Evolutionary conservation across 2,113 vertebrate species (phyloP).

Genomic region (Copsychus sechellarum): DNA sequence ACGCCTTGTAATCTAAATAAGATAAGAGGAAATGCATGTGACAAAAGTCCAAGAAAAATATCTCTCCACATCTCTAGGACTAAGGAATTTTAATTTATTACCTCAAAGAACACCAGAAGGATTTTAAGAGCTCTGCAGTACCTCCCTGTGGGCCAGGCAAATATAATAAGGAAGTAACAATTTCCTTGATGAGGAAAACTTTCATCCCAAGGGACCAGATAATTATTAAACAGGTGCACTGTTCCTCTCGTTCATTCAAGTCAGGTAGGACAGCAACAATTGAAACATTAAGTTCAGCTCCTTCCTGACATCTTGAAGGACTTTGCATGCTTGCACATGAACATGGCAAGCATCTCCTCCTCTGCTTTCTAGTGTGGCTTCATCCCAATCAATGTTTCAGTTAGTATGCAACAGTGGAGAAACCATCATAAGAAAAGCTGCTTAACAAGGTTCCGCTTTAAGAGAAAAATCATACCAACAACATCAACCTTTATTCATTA

Average conservation of each 20-base stretch:
- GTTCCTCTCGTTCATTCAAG: neutral
- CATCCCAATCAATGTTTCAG: neutral
- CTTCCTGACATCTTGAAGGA: neutral
- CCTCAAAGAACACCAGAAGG: neutral
- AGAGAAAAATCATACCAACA: neutral
- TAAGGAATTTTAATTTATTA: neutral
- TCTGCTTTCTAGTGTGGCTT: neutral
- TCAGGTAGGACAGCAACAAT: neutral
- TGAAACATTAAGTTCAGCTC: neutral
- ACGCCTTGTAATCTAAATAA: neutral
- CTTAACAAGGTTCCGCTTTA: neutral
- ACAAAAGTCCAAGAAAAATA: neutral
- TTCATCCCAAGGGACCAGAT: neutral
- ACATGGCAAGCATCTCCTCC: neutral
- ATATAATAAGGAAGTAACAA: constrained; percentile 6
- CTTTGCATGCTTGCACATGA: neutral
- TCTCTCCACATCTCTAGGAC: neutral
- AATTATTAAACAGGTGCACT: constrained; percentile 10
- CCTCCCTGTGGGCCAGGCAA: neutral
- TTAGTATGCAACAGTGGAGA: neutral
- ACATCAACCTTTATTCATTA: neutral
- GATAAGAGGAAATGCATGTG: neutral
- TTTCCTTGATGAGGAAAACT: constrained; percentile 36
- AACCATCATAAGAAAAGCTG: neutral
- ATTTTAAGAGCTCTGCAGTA: neutral